Evolutionary conservation across 2,113 vertebrate genomes (phyloP), one percentile per base, ranked within the genome.

Genomic region (Lophochroa leadbeateri): DNA sequence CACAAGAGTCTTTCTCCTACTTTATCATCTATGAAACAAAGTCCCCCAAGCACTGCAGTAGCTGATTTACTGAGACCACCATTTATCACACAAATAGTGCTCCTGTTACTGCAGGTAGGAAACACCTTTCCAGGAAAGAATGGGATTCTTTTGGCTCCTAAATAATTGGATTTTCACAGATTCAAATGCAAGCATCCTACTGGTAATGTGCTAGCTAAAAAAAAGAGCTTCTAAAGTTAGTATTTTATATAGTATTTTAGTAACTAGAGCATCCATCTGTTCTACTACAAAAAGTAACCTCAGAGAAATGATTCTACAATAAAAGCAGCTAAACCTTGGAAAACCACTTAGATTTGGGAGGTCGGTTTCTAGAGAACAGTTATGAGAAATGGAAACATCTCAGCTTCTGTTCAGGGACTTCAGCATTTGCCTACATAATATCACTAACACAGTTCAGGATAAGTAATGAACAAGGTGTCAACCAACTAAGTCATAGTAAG

Each of bases 381-480:
- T 31, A 71, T 1, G 12, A 64, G 60, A 79, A 89, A 47, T 14
- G 3, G 37, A 69, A 94, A 63, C 13, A 14, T 15, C 18, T n/a
- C n/a, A 47, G 29, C 24, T 55, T 46, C 68, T 64, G 5, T 35
- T 84, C 52, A 58, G 27, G 8, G 11, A n/a, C 37, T 68, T 58
- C 0, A 87, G n/a, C 41, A 44, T 2, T 57, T 60, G 20, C 46
- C 37, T 49, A 43, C 3, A 43, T 3, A 2, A 2, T 10, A 70
- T 57, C 27, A 78, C 55, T 74, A 92, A 50, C 24, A 13, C 23
- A 44, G 29, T 7, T 29, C n/a, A 70, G n/a, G 24, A 23, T 19
- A 49, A 2, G 11, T 37, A 75, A 68, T 2, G 5, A 71, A 49
- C 0, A 0, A 47, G 5, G 0, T 20, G 84, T 29, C 78, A 76